Percentiles rank a stretch among this genome's conserved stretches.
Conservation (phyloP, 2,113 vertebrate species). For the Spermophilus dauricus region DNA sequence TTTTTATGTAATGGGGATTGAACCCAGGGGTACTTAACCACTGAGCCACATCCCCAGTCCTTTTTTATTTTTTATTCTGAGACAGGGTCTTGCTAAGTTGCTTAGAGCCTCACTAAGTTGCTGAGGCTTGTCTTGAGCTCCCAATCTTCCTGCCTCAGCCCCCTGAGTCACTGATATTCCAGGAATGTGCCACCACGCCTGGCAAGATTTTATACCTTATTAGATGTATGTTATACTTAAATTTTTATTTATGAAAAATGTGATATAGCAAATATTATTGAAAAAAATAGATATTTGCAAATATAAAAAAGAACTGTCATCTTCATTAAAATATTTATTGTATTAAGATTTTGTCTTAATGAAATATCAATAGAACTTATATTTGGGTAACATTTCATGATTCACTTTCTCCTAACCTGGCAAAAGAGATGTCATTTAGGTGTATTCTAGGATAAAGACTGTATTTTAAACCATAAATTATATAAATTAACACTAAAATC, state of each 20-base stretch:
- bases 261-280: slow-evolving; percentile 53
- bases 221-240: slow-evolving; percentile 5
- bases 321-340: slow-evolving; percentile 55
- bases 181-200: too few relatives aligned
- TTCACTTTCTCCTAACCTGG: slow-evolving; percentile 28
- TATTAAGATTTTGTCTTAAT: slow-evolving; percentile 54
- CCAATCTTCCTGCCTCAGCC: too few relatives aligned
- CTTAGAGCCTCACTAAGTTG: too few relatives aligned
- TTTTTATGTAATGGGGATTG: too few relatives aligned
- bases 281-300: slow-evolving; percentile 45
- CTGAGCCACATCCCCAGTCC: too few relatives aligned
- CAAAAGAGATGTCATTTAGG: slow-evolving; percentile 46
- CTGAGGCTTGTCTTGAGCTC: too few relatives aligned
- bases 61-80: too few relatives aligned
- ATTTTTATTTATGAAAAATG: slow-evolving; percentile 53
- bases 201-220: slow-evolving; percentile 36
- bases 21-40: too few relatives aligned
- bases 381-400: background rate
- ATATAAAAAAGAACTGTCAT: slow-evolving; percentile 8
- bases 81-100: too few relatives aligned
- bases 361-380: slow-evolving; percentile 47
- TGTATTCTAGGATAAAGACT: slow-evolving; percentile 30
- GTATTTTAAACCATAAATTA: slow-evolving; percentile 34
- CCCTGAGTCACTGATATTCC: too few relatives aligned
- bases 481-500: slow-evolving; percentile 36